Base-by-base conservation (phyloP, 2,797 vertebrate species). In the Orestias chungarensis region DNA sequence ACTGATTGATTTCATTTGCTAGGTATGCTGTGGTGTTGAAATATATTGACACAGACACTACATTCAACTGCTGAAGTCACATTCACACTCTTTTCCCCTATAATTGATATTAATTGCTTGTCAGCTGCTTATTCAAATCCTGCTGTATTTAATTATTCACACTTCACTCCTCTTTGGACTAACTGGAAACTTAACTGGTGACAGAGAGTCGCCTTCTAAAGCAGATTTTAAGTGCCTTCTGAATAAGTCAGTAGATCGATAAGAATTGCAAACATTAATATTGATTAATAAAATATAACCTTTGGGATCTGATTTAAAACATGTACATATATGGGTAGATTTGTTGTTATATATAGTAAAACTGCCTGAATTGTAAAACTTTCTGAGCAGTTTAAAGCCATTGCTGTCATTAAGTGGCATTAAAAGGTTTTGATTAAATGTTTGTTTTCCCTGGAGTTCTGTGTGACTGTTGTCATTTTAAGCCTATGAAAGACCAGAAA, bases 91-190 rank as follows among this genome's bases (percentile, higher is more conserved):
- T 89, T 85, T 85, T 80, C 74, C 69, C 68, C 71, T 71, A 85
- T 94, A 93, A 95, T 94, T 93, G 88, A 93, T 93, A 94, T 94
- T 91, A 95, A 94, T 94, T 91, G 82, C 91, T 91, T 89, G 90
- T 91, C 93, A 89, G 81, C 73, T 73, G 75, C n/a, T n/a, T n/a
- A n/a, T n/a, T n/a, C n/a, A n/a, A n/a, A n/a, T n/a, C n/a, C n/a
- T 77, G 69, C 81, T 73, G 80, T 78, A 68, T 87, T 91, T 64
- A 76, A 80, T 87, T 87, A 67, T 89, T 64, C 75, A 78, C 81
- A 88, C 82, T 66, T 80, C 83, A 75, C 84, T 77, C 81, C 82
- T 84, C 73, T 64, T 73, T 80, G 79, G 71, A 89, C 88, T 86
- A 77, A 89, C 81, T 74, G 68, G 68, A 82, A 84, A 82, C 82